A percentile compares a stretch with the other conserved stretches of the same genome.
Evolutionary conservation across 2,888 invertebrate species (phyloP).

Genomic region (Synanthedon formicaeformis): DNA sequence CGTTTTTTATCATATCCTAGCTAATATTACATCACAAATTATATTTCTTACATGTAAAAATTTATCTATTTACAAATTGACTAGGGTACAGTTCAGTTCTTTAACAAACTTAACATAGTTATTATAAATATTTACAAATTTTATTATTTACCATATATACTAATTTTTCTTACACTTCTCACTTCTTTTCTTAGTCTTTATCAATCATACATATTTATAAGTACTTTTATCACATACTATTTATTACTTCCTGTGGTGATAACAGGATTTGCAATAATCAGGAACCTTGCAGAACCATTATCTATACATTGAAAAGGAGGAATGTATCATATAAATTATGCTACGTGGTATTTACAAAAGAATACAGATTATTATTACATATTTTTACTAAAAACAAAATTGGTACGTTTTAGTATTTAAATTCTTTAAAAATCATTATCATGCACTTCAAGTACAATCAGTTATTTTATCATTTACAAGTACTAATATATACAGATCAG

Average conservation of each 20-base stretch:
- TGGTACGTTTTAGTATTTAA: no score
- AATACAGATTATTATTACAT: no score
- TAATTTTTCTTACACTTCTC: constrained; percentile 17
- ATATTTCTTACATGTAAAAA: constrained; percentile 39
- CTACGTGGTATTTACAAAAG: no score
- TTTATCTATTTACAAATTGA: constrained; percentile 64
- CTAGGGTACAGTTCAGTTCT: constrained; percentile 71
- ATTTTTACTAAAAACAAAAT: no score
- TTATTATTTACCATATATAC: constrained; percentile 19
- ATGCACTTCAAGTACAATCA: no score
- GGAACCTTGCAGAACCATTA: constrained; percentile 49
- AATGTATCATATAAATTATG: constrained; percentile 22
- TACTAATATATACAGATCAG: no score
- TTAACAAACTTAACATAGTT: constrained; percentile 39
- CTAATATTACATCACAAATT: constrained; percentile 68
- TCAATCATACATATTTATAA: constrained; percentile 23
- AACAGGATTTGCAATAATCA: constrained; percentile 25
- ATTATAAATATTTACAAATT: constrained; percentile 12
- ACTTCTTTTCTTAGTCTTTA: constrained; percentile 31
- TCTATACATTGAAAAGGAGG: constrained; percentile 21
- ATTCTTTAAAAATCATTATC: no score
- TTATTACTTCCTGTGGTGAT: constrained; percentile 25
- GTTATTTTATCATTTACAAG: no score
- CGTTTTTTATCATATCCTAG: constrained; percentile 55
- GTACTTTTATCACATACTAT: constrained; percentile 63